Conservation (phyloP, 2,888 invertebrate species). For the Coenonympha arcania region DNA sequence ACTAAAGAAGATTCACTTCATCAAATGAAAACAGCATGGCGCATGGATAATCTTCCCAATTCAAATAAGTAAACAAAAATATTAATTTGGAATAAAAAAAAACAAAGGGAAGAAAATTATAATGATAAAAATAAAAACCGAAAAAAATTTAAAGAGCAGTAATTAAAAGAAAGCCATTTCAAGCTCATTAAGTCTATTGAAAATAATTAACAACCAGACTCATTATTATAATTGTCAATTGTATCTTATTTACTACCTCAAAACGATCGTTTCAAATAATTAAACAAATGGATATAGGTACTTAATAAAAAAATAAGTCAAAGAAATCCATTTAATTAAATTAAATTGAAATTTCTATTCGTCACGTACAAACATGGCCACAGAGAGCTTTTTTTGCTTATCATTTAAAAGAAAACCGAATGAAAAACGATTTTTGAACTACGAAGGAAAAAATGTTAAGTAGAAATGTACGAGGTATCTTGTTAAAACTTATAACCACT, state of each 20-base stretch:
- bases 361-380: neutral
- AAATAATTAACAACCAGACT: no score
- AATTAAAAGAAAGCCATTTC: no score
- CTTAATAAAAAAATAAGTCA: neutral
- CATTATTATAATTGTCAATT: no score
- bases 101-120: no score
- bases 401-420: neutral
- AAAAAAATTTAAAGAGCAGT: no score
- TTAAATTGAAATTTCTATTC: slow-evolving; percentile 1
- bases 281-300: neutral
- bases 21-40: no score
- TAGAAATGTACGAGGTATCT: neutral
- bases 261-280: neutral
- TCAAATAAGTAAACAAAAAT: no score
- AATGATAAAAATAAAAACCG: no score
- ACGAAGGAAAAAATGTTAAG: neutral
- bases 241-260: neutral
- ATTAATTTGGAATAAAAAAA: no score
- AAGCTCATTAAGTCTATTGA: no score
- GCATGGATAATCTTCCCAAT: no score
- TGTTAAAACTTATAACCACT: neutral
- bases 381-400: neutral
- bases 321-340: neutral
- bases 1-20: no score
- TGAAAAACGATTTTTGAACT: neutral